Base-by-base conservation (phyloP, 2,113 vertebrate species). In the Actenoides lindsayi region DNA sequence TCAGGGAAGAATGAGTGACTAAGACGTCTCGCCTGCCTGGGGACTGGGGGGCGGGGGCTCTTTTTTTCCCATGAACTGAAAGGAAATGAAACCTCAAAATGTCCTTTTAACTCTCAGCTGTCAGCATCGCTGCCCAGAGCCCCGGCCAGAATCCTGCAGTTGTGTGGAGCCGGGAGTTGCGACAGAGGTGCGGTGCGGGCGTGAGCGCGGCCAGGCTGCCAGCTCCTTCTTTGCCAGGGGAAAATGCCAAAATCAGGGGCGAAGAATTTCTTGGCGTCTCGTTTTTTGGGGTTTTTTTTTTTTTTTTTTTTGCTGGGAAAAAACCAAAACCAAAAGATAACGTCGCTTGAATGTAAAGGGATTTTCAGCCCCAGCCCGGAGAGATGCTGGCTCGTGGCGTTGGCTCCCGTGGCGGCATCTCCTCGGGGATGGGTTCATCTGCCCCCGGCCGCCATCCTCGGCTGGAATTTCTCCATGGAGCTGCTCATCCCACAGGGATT, bases 1-100 rank as follows among this genome's bases (percentile, higher is more conserved):
- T 95, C 83, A 84, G 88, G 62, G 77, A 87, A 89, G 92, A 94
- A 96, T 92, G 96, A 95, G 89, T 96, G 89, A 94, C 90, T 87
- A 90, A 95, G 87, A 87, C 2, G 33, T 48, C 80, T 83, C 25
- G 68, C 62, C 86, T 70, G 91, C 91, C 51, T 1, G 2, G 63
- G 82, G 65, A 88, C 33, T 1, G 51, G 51, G 25, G 0, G 63
- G 84, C 86, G 68, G 51, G 51, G 51, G 68, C 70, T 90, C 33
- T 44, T 78, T 92, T 92, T 63, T 95, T 92, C 96, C 96, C 94
- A 95, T 75, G 96, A 57, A 89, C 86, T 76, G 73, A 83, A 95
- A 92, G 96, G 96, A 95, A 96, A 87, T 68, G 57, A 91, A 83
- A 95, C 95, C 96, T 95, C 94, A 90, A 60, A 92, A 90, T 3